These are phyloP conservation scores for Elanus axillaris DNA, from an alignment of 2,113 vertebrate species.

Conservation along the genomic window DNA sequence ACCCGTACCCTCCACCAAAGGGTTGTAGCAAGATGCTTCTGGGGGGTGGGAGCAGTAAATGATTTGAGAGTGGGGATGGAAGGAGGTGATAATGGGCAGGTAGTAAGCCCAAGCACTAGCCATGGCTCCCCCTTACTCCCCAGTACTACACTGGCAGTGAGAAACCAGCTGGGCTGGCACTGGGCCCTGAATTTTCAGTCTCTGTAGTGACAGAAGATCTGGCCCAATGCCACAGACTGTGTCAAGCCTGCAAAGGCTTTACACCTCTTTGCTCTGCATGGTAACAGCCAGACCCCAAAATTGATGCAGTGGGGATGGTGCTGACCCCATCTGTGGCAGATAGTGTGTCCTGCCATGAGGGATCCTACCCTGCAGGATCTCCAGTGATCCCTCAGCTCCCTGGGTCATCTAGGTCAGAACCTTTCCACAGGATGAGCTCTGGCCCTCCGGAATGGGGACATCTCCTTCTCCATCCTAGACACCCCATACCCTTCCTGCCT, in stretches of 20 bases:
- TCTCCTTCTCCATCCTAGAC: neutral
- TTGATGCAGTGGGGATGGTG: neutral
- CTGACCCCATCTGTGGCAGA: neutral
- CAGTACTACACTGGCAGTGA: neutral
- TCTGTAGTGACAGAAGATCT: neutral
- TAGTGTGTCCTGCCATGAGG: rapidly evolving
- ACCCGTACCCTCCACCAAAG: neutral
- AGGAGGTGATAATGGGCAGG: neutral
- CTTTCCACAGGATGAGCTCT: neutral
- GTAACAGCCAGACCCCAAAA: neutral
- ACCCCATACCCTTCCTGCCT: neutral
- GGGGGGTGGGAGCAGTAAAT: neutral
- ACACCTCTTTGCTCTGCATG: neutral
- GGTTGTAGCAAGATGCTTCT: neutral
- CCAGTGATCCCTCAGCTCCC: neutral
- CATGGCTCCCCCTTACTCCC: neutral
- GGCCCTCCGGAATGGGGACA: neutral
- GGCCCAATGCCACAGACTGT: rapidly evolving
- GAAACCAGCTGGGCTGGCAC: neutral
- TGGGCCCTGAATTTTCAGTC: neutral
- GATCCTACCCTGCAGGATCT: neutral
- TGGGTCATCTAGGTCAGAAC: neutral
- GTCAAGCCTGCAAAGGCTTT: neutral
- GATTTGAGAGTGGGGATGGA: neutral
- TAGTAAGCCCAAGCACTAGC: neutral